Evolutionary conservation across 2,888 invertebrate species (phyloP).

Genomic region (Clivina fossor): DNA sequence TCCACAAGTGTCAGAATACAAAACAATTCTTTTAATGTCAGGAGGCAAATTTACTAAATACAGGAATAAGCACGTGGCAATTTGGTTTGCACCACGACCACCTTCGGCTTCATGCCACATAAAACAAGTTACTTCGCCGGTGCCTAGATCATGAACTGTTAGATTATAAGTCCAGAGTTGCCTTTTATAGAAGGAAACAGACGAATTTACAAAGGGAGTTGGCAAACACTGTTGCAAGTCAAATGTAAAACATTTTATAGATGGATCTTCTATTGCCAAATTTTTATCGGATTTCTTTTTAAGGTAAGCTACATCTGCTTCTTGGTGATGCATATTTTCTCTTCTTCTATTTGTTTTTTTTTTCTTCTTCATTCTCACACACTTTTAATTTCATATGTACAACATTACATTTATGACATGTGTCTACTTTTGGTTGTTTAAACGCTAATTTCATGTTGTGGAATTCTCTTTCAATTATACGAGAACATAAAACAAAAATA

Average conservation of each 20-base stretch:
- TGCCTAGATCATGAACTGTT: neutral
- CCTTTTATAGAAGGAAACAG: conserved; percentile 39
- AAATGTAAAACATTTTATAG: conserved; percentile 24
- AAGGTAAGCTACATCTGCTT: conserved; percentile 33
- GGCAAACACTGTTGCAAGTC: conserved; percentile 43
- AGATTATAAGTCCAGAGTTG: conserved; percentile 1
- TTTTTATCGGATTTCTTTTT: conserved; percentile 27
- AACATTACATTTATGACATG: no score
- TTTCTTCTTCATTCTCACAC: neutral
- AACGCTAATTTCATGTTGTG: no score
- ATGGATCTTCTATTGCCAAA: conserved; percentile 18
- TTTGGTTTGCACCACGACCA: conserved; percentile 36
- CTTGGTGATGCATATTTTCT: conserved; percentile 17
- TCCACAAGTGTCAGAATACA: conserved; percentile 36
- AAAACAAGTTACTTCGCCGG: neutral
- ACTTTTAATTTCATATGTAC: conserved; percentile 19
- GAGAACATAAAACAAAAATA: no score
- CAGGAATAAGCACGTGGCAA: conserved; percentile 35
- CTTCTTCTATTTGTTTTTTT: neutral
- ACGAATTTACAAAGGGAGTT: conserved; percentile 41
- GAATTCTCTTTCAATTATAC: no score
- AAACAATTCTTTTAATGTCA: neutral
- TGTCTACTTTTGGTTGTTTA: no score
- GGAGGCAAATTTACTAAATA: conserved; percentile 1
- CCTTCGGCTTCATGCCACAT: conserved; percentile 20